A percentile compares a stretch with the other conserved stretches of the same genome.
Conservation (phyloP, 2,797 vertebrate species). For the Microctenopoma steveboyesi region DNA sequence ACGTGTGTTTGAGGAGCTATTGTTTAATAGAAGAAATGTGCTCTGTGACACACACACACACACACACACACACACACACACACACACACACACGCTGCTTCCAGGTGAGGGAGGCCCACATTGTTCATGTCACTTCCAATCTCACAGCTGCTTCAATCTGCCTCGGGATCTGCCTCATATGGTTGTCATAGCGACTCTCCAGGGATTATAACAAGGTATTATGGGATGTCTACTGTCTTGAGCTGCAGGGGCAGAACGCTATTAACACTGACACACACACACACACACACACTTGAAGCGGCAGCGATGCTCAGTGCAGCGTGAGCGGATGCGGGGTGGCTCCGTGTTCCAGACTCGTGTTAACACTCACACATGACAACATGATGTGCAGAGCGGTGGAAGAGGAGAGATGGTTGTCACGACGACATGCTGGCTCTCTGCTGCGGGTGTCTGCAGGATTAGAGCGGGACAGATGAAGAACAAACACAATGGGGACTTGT, state of each 20-base stretch:
- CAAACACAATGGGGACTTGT: conserved; percentile 9
- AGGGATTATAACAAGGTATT: conserved; percentile 70
- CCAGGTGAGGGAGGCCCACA: conserved; percentile 36
- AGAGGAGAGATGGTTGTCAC: conserved; percentile 54
- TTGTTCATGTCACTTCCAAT: conserved; percentile 60
- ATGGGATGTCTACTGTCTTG: conserved; percentile 63
- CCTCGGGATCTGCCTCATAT: conserved; percentile 42
- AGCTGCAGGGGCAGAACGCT: conserved; percentile 50
- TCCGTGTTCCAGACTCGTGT: conserved; percentile 53
- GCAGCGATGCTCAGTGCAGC: conserved; percentile 33
- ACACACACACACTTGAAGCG: conserved; percentile 15
- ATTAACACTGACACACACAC: conserved; percentile 39
- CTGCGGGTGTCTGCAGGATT: conserved; percentile 29
- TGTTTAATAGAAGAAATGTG: no score
- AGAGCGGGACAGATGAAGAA: conserved; percentile 35
- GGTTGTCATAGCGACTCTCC: conserved; percentile 69
- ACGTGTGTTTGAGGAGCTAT: no score
- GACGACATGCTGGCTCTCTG: conserved; percentile 28
- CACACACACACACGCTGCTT: not conserved
- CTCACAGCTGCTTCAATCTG: conserved; percentile 57
- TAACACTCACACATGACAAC: conserved; percentile 64
- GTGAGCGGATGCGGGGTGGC: conserved; percentile 33
- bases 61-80: conserved; percentile 26
- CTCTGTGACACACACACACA: not conserved
- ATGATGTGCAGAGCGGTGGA: conserved; percentile 53